Conservation (phyloP, 2,888 invertebrate genomes). For the Tryphoninae sp. region DNA sequence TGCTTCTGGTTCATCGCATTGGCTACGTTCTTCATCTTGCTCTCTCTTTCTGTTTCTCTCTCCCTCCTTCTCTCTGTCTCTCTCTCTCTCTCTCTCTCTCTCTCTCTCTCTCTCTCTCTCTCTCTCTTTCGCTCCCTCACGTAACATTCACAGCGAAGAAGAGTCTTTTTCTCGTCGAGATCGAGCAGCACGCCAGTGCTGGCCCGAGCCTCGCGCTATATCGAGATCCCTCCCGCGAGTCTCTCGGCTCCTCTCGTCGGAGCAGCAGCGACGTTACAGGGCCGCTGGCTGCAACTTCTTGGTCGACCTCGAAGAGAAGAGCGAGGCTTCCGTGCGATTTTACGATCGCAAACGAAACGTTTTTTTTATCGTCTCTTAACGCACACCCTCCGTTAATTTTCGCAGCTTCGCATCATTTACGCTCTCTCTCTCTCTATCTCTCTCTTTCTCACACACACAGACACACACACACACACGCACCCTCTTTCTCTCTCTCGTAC, state of each 20-base stretch:
- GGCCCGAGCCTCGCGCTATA: constrained; percentile 67
- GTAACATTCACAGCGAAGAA: constrained; percentile 44
- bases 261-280: constrained; percentile 52
- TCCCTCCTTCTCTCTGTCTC: constrained; percentile 30
- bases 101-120: constrained; percentile 18
- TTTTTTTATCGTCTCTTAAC: constrained; percentile 20
- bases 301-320: constrained; percentile 56
- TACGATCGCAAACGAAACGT: constrained; percentile 9
- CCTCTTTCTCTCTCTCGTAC: neutral
- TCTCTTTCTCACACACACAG: neutral
- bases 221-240: constrained; percentile 67
- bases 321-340: constrained; percentile 1
- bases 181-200: constrained; percentile 63
- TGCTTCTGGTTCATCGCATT: constrained; percentile 56
- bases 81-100: constrained; percentile 38
- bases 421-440: neutral
- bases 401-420: neutral
- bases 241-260: constrained; percentile 57
- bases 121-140: constrained; percentile 36
- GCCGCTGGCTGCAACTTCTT: constrained; percentile 44
- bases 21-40: constrained; percentile 33
- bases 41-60: constrained; percentile 36
- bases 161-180: constrained; percentile 58
- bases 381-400: neutral
- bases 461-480: too few species aligned